Evolutionary conservation across 2,888 invertebrate species (phyloP).

Genomic region (Apotomis turbidana): DNA sequence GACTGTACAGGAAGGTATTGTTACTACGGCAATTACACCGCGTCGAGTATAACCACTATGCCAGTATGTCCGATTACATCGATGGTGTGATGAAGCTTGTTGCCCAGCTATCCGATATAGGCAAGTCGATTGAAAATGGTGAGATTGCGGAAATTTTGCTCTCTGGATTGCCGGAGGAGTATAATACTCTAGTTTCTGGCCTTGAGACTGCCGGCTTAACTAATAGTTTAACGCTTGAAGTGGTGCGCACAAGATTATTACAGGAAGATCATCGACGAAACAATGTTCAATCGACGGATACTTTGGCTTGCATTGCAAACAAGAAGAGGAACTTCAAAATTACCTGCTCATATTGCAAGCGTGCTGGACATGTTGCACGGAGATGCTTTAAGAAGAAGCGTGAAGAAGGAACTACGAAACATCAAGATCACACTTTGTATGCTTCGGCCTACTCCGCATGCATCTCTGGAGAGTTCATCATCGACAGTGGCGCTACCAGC

Average conservation of each 20-base stretch:
- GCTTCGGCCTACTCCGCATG: background rate
- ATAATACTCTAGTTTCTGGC: background rate
- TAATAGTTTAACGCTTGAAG: background rate
- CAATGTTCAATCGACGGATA: background rate
- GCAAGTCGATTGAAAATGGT: slow-evolving; percentile 3
- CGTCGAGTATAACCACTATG: background rate
- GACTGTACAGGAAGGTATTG: background rate
- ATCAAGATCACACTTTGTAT: slow-evolving; percentile 1
- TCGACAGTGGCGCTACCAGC: background rate
- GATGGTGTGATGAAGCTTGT: slow-evolving; percentile 4
- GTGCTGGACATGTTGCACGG: background rate
- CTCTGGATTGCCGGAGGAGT: slow-evolving; percentile 1
- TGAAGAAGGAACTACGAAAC: background rate
- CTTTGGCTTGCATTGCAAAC: background rate
- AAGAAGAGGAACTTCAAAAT: background rate
- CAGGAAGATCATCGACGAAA: slow-evolving; percentile 8
- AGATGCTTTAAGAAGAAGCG: slow-evolving; percentile 19
- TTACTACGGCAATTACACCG: background rate
- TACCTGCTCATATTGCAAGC: slow-evolving; percentile 6
- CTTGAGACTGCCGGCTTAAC: slow-evolving; percentile 2
- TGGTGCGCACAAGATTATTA: background rate
- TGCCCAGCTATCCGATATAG: background rate
- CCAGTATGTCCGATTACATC: background rate
- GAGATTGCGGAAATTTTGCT: slow-evolving; percentile 1
- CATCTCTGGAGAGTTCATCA: background rate